phyloP scores from a whole-genome alignment of 2,888 invertebrate species.

The Trichogramma dendrolimi region DNA sequence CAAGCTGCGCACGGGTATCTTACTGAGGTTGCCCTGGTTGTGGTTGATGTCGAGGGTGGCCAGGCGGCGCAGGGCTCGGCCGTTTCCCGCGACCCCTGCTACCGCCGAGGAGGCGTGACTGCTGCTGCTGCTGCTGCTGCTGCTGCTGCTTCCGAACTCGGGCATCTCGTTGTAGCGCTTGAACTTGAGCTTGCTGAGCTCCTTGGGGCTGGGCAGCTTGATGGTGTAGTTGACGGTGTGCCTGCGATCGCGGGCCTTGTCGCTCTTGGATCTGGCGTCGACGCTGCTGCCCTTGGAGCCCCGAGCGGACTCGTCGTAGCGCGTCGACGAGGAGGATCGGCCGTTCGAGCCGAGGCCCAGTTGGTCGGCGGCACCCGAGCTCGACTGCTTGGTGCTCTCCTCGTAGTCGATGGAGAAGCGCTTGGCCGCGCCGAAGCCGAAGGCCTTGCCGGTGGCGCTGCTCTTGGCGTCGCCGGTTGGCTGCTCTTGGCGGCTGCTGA shows the following conservation, averaged over 20 bases:
- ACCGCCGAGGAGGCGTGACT: constrained; percentile 9
- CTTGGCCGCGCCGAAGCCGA: constrained; percentile 14
- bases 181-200: constrained; percentile 36
- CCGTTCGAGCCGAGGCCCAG: too few relatives aligned
- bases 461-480: constrained; percentile 32
- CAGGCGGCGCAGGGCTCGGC: constrained; percentile 33
- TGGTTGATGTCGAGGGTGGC: constrained; percentile 47
- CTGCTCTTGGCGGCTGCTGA: constrained; percentile 34
- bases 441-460: constrained; percentile 30
- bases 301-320: constrained; percentile 6
- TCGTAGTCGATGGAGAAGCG: constrained; percentile 40
- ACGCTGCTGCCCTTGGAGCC: constrained; percentile 34
- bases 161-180: constrained; percentile 46
- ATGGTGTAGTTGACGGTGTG: constrained; percentile 42
- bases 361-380: background rate
- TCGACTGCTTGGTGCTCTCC: constrained; percentile 32
- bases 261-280: constrained; percentile 13
- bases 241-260: constrained; percentile 38
- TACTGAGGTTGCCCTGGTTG: constrained; percentile 46
- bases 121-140: constrained; percentile 28
- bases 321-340: background rate
- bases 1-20: constrained; percentile 45
- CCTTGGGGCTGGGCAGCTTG: constrained; percentile 39
- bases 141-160: constrained; percentile 37
- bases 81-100: background rate